A percentile compares a stretch with the other conserved stretches of the same genome.
phyloP scores from a whole-genome alignment of 2,888 invertebrate genomes.

The Diaprepes abbreviatus region DNA sequence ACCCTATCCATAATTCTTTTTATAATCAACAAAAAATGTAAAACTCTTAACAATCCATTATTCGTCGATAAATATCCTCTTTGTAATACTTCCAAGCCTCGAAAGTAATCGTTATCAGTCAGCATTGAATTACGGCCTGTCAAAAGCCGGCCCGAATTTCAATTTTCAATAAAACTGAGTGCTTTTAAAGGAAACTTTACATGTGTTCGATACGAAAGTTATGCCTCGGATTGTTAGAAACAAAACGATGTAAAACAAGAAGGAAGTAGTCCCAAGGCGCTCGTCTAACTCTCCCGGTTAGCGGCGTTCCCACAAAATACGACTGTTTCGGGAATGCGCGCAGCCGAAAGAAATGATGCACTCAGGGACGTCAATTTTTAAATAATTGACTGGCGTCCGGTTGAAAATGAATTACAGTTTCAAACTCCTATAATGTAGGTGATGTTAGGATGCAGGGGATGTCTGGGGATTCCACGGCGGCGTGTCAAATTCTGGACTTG shows the following conservation, averaged over 20 bases:
- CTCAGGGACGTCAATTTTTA: slow-evolving; percentile 70
- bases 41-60: slow-evolving; percentile 5
- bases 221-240: slow-evolving; percentile 69
- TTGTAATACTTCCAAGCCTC: slow-evolving; percentile 35
- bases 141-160: slow-evolving; percentile 61
- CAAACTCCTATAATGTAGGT: slow-evolving; percentile 57
- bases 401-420: slow-evolving; percentile 70
- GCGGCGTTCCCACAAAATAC: slow-evolving; percentile 65
- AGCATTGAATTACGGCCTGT: slow-evolving; percentile 64
- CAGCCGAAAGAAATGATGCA: slow-evolving; percentile 66
- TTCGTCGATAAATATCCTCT: slow-evolving; percentile 33
- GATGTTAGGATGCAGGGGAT: slow-evolving; percentile 63
- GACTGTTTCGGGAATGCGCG: slow-evolving; percentile 66
- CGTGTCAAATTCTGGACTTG: slow-evolving; percentile 62
- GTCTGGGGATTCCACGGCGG: slow-evolving; percentile 41
- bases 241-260: slow-evolving; percentile 71
- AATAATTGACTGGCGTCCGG: slow-evolving; percentile 71
- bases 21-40: slow-evolving; percentile 1
- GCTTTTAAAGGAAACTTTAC: slow-evolving; percentile 58
- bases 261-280: slow-evolving; percentile 66
- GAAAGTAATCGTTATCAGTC: slow-evolving; percentile 53
- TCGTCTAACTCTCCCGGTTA: slow-evolving; percentile 59
- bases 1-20: neutral
- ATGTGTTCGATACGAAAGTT: slow-evolving; percentile 60
- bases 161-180: slow-evolving; percentile 67